Evolutionary conservation across 2,888 invertebrate genomes (phyloP).

Genomic region (Eremobia ochroleuca): DNA sequence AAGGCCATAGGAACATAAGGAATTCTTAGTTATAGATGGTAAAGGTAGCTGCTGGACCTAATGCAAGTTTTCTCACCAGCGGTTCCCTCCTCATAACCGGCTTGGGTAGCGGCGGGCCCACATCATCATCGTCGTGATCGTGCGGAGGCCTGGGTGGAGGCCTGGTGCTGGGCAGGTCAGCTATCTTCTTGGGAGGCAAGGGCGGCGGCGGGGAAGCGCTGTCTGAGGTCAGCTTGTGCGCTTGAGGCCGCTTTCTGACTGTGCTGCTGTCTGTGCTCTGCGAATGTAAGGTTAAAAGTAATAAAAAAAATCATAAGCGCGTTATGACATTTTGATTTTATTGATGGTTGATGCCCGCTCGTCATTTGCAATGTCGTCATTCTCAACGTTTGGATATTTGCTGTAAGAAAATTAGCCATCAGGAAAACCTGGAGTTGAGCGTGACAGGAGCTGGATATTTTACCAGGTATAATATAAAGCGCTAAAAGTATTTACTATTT

Average conservation of each 20-base stretch:
- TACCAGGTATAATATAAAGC: neutral
- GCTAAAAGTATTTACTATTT: neutral
- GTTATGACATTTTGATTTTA: neutral
- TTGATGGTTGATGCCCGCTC: neutral
- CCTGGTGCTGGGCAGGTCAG: slow-evolving; percentile 73
- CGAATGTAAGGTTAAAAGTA: neutral
- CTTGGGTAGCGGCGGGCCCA: slow-evolving; percentile 83
- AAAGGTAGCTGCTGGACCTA: neutral
- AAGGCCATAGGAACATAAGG: neutral
- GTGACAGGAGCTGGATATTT: neutral
- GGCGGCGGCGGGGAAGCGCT: slow-evolving; percentile 93
- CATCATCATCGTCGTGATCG: slow-evolving; percentile 80
- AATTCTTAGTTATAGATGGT: neutral
- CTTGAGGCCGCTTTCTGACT: slow-evolving; percentile 75
- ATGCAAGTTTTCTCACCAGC: slow-evolving; percentile 31
- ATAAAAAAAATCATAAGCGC: neutral
- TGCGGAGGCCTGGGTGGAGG: slow-evolving; percentile 93
- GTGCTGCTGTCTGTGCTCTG: slow-evolving; percentile 81
- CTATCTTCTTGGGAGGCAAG: slow-evolving; percentile 90
- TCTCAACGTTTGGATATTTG: neutral
- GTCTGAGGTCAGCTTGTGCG: slow-evolving; percentile 75
- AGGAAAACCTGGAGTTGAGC: neutral
- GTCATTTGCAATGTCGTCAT: neutral
- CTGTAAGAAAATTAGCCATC: neutral
- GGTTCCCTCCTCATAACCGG: slow-evolving; percentile 85